Percentiles rank a stretch among this genome's conserved stretches.
Evolutionary conservation across 2,888 invertebrate species (phyloP).

Genomic region (Sepiola atlantica): DNA sequence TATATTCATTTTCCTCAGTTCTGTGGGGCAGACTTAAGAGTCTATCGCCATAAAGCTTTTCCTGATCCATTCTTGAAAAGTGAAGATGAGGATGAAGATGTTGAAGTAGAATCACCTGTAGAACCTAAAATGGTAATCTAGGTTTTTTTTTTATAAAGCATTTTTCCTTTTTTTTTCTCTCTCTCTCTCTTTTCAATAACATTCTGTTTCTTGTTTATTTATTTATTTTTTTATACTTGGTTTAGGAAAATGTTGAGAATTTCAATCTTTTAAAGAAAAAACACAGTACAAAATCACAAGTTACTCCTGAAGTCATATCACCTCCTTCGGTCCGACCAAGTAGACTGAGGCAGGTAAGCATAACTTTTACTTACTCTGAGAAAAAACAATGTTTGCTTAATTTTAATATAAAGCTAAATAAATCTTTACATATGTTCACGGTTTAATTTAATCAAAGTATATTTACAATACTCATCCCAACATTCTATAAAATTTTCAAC

Average conservation of each 20-base stretch:
- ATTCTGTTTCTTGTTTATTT: neutral
- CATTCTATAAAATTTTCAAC: no score
- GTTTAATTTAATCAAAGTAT: no score
- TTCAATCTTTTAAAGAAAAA: slow-evolving; percentile 49
- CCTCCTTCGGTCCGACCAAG: slow-evolving; percentile 56
- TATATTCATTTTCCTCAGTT: slow-evolving; percentile 79
- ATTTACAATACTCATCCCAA: no score
- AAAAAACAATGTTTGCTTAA: neutral
- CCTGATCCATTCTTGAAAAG: slow-evolving; percentile 58
- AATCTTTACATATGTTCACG: neutral
- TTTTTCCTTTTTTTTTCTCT: neutral
- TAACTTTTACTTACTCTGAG: neutral
- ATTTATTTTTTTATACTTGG: neutral
- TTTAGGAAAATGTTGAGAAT: slow-evolving; percentile 8
- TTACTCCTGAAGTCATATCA: slow-evolving; percentile 48
- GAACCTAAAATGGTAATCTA: neutral
- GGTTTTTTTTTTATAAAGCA: neutral
- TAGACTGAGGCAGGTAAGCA: slow-evolving; percentile 60
- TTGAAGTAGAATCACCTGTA: neutral
- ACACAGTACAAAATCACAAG: slow-evolving; percentile 49
- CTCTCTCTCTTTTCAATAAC: neutral
- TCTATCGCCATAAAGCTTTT: slow-evolving; percentile 75
- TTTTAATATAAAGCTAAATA: neutral
- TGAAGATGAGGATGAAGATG: neutral
- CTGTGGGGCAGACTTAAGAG: slow-evolving; percentile 77